Conservation (phyloP, 2,888 invertebrate genomes). For the Stenolophus ochropezus region DNA sequence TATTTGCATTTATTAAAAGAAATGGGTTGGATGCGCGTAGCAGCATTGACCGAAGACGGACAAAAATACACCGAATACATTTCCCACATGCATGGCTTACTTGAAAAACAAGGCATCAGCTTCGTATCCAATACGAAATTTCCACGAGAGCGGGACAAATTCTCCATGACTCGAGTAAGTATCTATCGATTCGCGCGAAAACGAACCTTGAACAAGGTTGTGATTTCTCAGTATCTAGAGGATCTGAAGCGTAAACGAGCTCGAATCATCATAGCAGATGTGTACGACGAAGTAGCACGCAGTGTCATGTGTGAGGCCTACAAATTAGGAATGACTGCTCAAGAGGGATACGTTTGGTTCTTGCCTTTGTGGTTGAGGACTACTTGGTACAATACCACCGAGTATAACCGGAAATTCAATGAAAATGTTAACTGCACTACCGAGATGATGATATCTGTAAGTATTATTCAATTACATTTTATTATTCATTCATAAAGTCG, state of each 20-base stretch:
- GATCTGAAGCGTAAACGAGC: slow-evolving; percentile 81
- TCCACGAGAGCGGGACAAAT: slow-evolving; percentile 76
- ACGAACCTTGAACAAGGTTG: no score
- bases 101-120: slow-evolving; percentile 78
- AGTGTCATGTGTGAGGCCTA: slow-evolving; percentile 89
- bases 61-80: slow-evolving; percentile 87
- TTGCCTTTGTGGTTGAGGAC: slow-evolving; percentile 83
- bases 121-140: slow-evolving; percentile 83
- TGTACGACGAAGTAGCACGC: slow-evolving; percentile 83
- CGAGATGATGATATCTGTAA: slow-evolving; percentile 77
- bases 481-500: no score
- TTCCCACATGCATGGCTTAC: slow-evolving; percentile 80
- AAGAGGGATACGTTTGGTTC: slow-evolving; percentile 89
- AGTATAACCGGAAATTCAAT: slow-evolving; percentile 70
- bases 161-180: slow-evolving; percentile 78
- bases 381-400: slow-evolving; percentile 79
- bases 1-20: slow-evolving; percentile 78
- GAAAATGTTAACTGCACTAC: slow-evolving; percentile 78
- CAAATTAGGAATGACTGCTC: slow-evolving; percentile 81
- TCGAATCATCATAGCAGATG: slow-evolving; percentile 87
- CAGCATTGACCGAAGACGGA: slow-evolving; percentile 86
- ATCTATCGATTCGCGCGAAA: background rate
- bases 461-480: slow-evolving; percentile 36
- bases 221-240: slow-evolving; percentile 79
- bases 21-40: slow-evolving; percentile 82